These are phyloP conservation scores for Vireo altiloquus DNA, from an alignment of 2,113 vertebrate species.

Conservation along the genomic window DNA sequence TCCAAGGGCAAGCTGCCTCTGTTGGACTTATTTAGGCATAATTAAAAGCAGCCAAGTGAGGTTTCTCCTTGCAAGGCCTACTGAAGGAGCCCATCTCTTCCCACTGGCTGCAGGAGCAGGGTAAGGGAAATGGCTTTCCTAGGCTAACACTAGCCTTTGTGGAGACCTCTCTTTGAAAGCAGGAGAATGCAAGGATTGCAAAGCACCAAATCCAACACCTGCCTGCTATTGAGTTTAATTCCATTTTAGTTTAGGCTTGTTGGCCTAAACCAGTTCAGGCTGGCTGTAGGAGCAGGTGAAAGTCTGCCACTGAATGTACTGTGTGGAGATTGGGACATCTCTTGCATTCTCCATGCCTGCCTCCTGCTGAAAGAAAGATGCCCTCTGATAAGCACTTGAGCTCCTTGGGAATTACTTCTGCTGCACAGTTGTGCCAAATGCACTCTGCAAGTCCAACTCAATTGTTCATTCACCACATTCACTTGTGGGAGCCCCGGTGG, in stretches of 20 bases:
- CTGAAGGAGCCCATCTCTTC: not conserved
- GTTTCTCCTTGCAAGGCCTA: not conserved
- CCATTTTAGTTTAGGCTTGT: not conserved
- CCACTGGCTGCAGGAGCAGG: not conserved
- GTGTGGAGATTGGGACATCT: not conserved
- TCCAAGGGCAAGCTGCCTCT: not conserved
- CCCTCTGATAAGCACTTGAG: not conserved
- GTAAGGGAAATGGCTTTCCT: not conserved
- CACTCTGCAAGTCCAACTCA: not conserved
- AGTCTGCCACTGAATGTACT: not conserved
- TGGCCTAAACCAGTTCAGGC: not conserved
- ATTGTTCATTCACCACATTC: rapidly evolving
- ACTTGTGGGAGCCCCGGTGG: no score
- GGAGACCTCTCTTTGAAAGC: not conserved
- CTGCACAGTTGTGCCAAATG: not conserved
- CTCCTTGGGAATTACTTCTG: not conserved
- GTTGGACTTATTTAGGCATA: not conserved
- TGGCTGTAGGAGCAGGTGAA: rapidly evolving
- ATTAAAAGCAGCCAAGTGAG: not conserved
- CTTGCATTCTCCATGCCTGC: not conserved
- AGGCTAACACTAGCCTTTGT: not conserved
- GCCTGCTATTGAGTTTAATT: not conserved
- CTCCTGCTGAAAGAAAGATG: not conserved
- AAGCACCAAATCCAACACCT: not conserved
- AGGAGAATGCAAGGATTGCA: not conserved